A percentile compares a stretch with the other conserved stretches of the same genome.
Evolutionary conservation across 2,113 vertebrate species (phyloP).

Genomic region (Muntiacus muntjak): DNA sequence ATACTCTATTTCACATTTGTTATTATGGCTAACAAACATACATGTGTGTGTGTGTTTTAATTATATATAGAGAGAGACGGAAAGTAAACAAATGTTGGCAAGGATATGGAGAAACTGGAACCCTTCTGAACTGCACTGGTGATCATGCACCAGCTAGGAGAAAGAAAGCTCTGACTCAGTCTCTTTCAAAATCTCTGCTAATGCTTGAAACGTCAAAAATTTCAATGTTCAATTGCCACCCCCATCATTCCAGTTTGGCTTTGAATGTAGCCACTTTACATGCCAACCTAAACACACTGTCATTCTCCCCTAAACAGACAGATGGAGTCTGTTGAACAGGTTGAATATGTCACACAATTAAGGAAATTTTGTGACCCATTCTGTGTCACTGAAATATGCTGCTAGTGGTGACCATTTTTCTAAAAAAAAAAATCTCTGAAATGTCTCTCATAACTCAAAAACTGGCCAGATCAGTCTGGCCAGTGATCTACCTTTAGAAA

Average conservation of each 20-base stretch:
- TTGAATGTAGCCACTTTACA: not conserved
- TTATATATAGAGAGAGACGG: fast-evolving
- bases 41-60: not conserved
- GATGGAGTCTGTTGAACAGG: not conserved
- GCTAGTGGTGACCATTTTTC: too few relatives aligned
- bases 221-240: not conserved
- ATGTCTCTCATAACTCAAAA: not conserved
- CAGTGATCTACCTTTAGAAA: not conserved
- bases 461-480: not conserved
- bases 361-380: not conserved
- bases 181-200: not conserved
- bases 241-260: not conserved
- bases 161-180: not conserved
- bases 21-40: not conserved
- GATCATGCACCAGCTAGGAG: not conserved
- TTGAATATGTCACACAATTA: not conserved
- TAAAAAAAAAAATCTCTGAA: not conserved
- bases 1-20: not conserved
- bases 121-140: not conserved
- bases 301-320: not conserved
- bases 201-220: not conserved
- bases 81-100: not conserved
- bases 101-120: not conserved
- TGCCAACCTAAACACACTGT: not conserved
- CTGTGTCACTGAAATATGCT: too few relatives aligned